These are phyloP conservation scores for Sarotherodon lohbergeri DNA, from an alignment of 2,113 vertebrate genomes.

Conservation along the genomic window DNA sequence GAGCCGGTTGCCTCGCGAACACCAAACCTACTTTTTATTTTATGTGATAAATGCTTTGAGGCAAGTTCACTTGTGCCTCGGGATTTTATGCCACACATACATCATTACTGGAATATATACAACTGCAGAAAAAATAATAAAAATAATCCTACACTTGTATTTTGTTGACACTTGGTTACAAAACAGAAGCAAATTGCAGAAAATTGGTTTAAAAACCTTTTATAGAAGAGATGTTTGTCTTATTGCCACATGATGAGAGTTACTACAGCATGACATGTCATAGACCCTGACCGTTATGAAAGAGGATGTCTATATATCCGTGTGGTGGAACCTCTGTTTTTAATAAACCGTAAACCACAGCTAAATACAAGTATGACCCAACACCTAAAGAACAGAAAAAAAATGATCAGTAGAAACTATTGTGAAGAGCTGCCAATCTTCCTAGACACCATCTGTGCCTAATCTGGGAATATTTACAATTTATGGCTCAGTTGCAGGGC, in stretches of 20 bases:
- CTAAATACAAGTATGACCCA: neutral
- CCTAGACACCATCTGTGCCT: neutral
- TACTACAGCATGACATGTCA: neutral
- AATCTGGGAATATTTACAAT: neutral
- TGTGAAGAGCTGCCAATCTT: neutral
- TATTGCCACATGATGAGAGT: neutral
- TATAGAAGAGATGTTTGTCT: neutral
- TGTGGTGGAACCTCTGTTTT: neutral
- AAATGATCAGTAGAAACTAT: neutral
- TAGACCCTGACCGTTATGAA: neutral
- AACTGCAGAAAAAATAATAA: neutral
- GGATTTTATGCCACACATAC: neutral
- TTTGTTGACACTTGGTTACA: fast-evolving
- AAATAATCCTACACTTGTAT: neutral
- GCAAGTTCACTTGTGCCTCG: neutral
- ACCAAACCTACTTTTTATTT: neutral
- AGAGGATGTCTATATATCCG: neutral
- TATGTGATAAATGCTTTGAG: neutral
- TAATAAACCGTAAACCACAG: fast-evolving
- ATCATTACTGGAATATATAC: neutral
- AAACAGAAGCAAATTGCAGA: neutral
- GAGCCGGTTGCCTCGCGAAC: neutral
- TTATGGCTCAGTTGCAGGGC: neutral
- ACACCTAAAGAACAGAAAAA: neutral
- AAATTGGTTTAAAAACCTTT: neutral